Evolutionary conservation across 1,140 invertebrate genomes (phyloP), one percentile per base, ranked within the genome.

Genomic region (Drosophila asahinai): DNA sequence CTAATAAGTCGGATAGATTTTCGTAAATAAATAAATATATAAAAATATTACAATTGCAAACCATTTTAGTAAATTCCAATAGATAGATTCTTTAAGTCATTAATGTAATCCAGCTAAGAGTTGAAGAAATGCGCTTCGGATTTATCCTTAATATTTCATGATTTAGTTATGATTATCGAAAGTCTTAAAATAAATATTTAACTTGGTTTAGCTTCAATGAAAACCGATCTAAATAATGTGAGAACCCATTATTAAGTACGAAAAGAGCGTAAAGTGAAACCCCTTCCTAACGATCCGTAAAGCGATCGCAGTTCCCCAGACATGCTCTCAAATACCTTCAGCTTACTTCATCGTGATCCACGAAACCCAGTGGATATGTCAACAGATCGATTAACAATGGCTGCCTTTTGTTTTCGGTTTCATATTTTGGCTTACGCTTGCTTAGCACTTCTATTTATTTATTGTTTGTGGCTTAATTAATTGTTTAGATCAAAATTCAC

Each of bases 401-500:
- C 54, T 59, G 51, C 27, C 40, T 65, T 59, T 68, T 58, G 59
- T 57, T 42, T 42, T 80, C 19, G 47, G 63, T 45, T 81, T 47
- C 36, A 66, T 17, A 73, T 17, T 62, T 51, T 36, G 57, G 42
- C 57, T 82, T 60, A 73, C 30, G 59, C 33, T 83, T 49, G 47
- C 66, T 77, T 86, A 83, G 54, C 80, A 63, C 77, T 65, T 80
- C 49, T 89, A 87, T 87, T 81, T 86, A 77, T 83, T 79, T 86
- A 77, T 83, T 79, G 49, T 66, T 77, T 58, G 65, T 51, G 40
- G 49, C 81, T 83, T 83, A 84, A 90, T 76, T 89, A 75, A 81
- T 87, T 79, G 70, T 79, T 90, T 70, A 90, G 66, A 84, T 84
- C 74, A 83, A 86, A 87, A 64, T 87, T 83, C 81, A 89, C 77